phyloP scores from a whole-genome alignment of 2,113 vertebrate species.

The Serinus canaria region DNA sequence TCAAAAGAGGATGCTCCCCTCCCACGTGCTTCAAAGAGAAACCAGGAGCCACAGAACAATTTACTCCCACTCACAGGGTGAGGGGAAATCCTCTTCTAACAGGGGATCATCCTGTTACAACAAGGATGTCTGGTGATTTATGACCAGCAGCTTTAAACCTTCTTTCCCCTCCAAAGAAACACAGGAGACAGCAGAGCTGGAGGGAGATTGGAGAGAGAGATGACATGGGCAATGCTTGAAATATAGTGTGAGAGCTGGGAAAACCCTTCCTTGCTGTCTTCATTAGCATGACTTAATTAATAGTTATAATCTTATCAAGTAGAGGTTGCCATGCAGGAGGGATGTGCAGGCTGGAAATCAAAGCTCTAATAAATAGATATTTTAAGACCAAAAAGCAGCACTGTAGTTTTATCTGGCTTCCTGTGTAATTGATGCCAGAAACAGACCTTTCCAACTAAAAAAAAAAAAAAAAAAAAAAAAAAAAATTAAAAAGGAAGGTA shows the following conservation, averaged over 20 bases:
- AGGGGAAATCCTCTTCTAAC: constrained; percentile 65
- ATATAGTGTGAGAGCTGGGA: background rate
- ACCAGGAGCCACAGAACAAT: constrained; percentile 28
- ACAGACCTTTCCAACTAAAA: background rate
- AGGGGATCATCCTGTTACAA: constrained; percentile 36
- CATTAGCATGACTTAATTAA: constrained; percentile 43
- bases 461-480: background rate
- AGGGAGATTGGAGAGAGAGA: background rate
- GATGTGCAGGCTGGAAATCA: background rate
- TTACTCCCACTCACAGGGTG: constrained; percentile 48
- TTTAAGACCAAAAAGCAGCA: background rate
- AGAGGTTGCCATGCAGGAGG: background rate
- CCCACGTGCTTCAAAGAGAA: constrained; percentile 61
- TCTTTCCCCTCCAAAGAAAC: background rate
- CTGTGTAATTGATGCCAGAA: background rate
- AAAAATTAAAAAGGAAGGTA: background rate
- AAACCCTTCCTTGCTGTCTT: background rate
- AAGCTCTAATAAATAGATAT: background rate
- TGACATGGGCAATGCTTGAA: background rate
- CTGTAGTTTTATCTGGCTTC: background rate
- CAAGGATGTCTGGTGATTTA: constrained; percentile 44
- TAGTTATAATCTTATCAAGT: constrained; percentile 6
- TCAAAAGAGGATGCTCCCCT: constrained; percentile 22
- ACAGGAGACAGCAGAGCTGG: background rate
- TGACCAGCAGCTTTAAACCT: constrained; percentile 24